These are phyloP conservation scores for Panthera uncia DNA, from an alignment of 2,113 vertebrate species.

Conservation along the genomic window DNA sequence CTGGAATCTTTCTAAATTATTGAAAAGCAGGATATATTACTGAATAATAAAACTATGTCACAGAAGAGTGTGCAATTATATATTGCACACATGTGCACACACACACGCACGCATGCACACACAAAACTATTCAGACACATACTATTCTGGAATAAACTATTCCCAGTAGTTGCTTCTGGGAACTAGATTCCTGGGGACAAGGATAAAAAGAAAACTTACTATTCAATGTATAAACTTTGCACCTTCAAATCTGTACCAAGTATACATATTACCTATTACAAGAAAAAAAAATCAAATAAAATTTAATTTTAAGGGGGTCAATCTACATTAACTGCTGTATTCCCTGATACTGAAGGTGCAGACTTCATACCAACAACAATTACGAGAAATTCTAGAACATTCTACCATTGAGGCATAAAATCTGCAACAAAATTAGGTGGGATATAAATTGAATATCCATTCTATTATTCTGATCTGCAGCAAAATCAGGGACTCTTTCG, in stretches of 20 bases:
- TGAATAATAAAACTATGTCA: background rate
- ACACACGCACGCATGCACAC: too few species aligned
- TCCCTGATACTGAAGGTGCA: background rate
- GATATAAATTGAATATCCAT: background rate
- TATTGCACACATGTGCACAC: accelerated
- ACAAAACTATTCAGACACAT: background rate
- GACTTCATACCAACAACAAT: background rate
- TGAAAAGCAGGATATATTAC: background rate
- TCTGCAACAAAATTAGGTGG: background rate
- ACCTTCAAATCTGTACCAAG: too few species aligned
- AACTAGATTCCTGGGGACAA: background rate
- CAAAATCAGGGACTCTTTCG: background rate
- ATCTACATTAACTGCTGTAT: background rate
- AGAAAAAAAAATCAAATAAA: background rate
- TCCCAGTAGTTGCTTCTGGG: background rate
- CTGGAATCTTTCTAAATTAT: background rate
- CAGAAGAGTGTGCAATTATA: background rate
- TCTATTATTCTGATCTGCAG: background rate
- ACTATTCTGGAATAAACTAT: background rate
- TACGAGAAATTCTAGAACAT: background rate
- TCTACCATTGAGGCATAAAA: conserved; percentile 3
- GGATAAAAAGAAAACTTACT: background rate
- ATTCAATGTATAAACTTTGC: background rate
- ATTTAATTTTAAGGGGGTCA: background rate
- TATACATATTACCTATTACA: background rate